Percentiles rank a stretch among this genome's conserved stretches.
Evolutionary conservation across 2,888 invertebrate genomes (phyloP).

Genomic region (Hydriomena furcata): DNA sequence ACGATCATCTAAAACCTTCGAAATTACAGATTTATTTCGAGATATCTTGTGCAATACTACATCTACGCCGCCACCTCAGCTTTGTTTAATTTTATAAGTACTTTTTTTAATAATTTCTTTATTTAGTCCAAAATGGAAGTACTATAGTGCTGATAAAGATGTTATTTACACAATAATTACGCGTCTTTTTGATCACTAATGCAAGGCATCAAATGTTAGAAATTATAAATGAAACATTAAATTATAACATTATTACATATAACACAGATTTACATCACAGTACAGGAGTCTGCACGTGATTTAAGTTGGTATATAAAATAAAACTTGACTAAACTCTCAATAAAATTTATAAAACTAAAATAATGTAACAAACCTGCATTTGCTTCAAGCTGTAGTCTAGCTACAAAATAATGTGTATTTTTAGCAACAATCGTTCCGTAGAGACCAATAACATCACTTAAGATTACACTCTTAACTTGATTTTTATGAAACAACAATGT

Average conservation of each 20-base stretch:
- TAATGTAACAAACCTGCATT: constrained; percentile 28
- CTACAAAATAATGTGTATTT: constrained; percentile 7
- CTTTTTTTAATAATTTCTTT: constrained; percentile 17
- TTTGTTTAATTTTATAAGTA: constrained; percentile 33
- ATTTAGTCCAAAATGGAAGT: constrained; percentile 10
- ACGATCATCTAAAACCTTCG: constrained; percentile 21
- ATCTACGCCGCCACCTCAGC: constrained; percentile 60
- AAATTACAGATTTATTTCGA: constrained; percentile 16
- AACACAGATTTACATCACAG: constrained; percentile 40
- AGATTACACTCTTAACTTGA: constrained; percentile 3
- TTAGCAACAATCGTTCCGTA: constrained; percentile 16
- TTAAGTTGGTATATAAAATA: constrained; percentile 40
- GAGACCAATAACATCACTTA: constrained; percentile 25
- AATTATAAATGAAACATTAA: constrained; percentile 41
- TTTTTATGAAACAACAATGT: constrained; percentile 35
- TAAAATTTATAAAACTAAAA: constrained; percentile 36
- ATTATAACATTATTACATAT: constrained; percentile 41
- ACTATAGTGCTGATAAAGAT: constrained; percentile 33
- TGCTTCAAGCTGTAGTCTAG: constrained; percentile 14
- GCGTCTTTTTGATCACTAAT: constrained; percentile 21
- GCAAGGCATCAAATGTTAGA: constrained; percentile 49
- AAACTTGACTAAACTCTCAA: constrained; percentile 31
- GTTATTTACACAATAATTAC: constrained; percentile 31
- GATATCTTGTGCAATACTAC: constrained; percentile 56
- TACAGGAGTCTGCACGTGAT: constrained; percentile 41